phyloP scores from a whole-genome alignment of 2,888 invertebrate genomes.

The Megalurothrips usitatus region DNA sequence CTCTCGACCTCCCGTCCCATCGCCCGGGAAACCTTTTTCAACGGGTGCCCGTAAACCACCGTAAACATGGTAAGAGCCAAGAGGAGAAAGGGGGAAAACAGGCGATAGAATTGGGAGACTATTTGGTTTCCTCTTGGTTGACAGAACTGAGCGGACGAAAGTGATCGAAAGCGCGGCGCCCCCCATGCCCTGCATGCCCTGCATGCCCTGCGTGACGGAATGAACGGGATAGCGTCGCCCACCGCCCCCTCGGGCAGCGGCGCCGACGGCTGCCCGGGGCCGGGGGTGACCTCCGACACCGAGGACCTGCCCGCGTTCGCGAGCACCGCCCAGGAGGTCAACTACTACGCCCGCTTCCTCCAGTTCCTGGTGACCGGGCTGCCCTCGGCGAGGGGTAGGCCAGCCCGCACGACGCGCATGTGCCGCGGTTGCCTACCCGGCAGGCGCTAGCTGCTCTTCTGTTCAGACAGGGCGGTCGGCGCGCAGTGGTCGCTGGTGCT shows the following conservation, averaged over 20 bases:
- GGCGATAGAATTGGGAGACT: too few relatives aligned
- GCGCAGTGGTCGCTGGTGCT: slow-evolving; percentile 5
- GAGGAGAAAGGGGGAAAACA: too few relatives aligned
- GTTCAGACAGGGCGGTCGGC: neutral
- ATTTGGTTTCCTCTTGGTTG: too few relatives aligned
- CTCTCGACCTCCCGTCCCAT: too few relatives aligned
- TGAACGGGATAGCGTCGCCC: neutral
- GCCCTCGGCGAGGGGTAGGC: neutral
- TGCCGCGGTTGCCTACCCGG: neutral
- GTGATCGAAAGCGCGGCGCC: too few relatives aligned
- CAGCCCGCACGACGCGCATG: too few relatives aligned
- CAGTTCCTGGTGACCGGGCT: neutral
- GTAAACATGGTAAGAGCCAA: too few relatives aligned
- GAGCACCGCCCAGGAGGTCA: neutral
- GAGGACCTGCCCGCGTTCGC: neutral
- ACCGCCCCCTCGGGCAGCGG: neutral
- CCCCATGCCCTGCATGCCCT: neutral
- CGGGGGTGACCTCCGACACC: neutral
- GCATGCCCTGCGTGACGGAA: too few relatives aligned
- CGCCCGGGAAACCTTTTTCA: too few relatives aligned
- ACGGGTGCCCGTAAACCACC: too few relatives aligned
- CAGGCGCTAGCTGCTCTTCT: neutral
- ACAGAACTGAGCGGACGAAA: too few relatives aligned
- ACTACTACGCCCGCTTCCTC: neutral
- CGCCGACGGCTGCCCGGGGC: neutral